These are phyloP conservation scores for Ctenochaetus hawaiiensis DNA, from an alignment of 2,797 vertebrate species.

Conservation along the genomic window DNA sequence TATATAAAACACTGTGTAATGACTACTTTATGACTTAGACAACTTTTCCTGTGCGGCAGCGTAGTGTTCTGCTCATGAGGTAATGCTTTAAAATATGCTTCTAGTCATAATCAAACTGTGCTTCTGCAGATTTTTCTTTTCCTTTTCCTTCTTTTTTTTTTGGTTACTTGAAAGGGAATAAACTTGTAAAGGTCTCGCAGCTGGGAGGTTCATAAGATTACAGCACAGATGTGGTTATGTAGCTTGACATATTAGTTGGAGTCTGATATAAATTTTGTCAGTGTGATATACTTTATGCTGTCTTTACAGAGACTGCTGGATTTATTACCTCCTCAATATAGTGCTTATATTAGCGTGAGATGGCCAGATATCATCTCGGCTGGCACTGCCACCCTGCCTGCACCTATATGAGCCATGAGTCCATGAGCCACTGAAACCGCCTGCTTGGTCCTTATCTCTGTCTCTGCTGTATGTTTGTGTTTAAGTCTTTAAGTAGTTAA, in stretches of 20 bases:
- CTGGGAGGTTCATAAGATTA: constrained; percentile 19
- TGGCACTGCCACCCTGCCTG: constrained; percentile 60
- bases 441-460: constrained; percentile 56
- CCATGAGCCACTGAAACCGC: constrained; percentile 58
- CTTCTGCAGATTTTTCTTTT: not conserved
- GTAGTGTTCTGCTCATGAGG: constrained; percentile 16
- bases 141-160: not conserved
- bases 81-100: constrained; percentile 2
- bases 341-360: constrained; percentile 34
- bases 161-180: constrained; percentile 2
- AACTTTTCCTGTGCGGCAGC: constrained; percentile 7
- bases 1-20: not conserved
- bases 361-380: constrained; percentile 53
- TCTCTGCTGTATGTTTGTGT: constrained; percentile 54
- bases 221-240: constrained; percentile 36
- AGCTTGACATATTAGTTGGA: constrained; percentile 34
- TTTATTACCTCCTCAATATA: constrained; percentile 34
- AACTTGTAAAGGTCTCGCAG: constrained; percentile 15
- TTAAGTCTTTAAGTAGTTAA: constrained; percentile 35
- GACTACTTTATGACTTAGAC: constrained; percentile 11
- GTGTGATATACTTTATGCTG: constrained; percentile 25
- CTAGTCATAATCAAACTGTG: not conserved
- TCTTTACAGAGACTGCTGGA: constrained; percentile 7
- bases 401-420: too few relatives aligned
- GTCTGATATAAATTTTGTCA: constrained; percentile 38